Conservation (phyloP, 2,797 vertebrate genomes). For the Argentina silus region DNA sequence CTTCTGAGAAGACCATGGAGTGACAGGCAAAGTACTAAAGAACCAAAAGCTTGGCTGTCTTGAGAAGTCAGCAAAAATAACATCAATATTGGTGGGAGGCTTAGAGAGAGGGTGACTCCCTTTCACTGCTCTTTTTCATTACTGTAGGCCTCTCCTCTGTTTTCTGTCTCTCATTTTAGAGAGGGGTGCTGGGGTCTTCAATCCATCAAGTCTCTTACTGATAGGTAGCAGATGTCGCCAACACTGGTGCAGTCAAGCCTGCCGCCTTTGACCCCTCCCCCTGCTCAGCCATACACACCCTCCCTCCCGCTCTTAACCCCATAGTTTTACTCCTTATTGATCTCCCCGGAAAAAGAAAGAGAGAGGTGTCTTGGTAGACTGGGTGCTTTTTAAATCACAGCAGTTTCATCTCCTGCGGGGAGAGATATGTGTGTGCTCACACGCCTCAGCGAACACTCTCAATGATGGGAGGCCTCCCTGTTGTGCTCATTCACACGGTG, state of each 20-base stretch:
- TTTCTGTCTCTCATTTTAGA: slow-evolving; percentile 28
- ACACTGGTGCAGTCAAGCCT: slow-evolving; percentile 55
- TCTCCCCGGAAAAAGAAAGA: slow-evolving; percentile 27
- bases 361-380: slow-evolving; percentile 35
- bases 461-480: slow-evolving; percentile 71
- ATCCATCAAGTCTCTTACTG: slow-evolving; percentile 65
- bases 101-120: slow-evolving; percentile 59
- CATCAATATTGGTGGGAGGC: slow-evolving; percentile 54
- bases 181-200: slow-evolving; percentile 72
- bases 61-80: slow-evolving; percentile 36
- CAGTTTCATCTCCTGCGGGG: slow-evolving; percentile 68
- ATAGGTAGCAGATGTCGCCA: slow-evolving; percentile 84
- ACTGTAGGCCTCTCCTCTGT: slow-evolving; percentile 5
- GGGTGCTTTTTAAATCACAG: slow-evolving; percentile 71
- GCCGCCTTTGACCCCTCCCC: not conserved
- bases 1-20: slow-evolving; percentile 46
- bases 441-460: slow-evolving; percentile 70
- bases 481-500: slow-evolving; percentile 70
- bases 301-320: not conserved
- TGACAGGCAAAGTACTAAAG: slow-evolving; percentile 55
- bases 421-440: slow-evolving; percentile 63
- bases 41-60: slow-evolving; percentile 43
- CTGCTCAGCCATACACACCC: not conserved
- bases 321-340: slow-evolving; percentile 38
- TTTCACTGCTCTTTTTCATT: slow-evolving; percentile 55